A percentile compares a stretch with the other conserved stretches of the same genome.
phyloP scores from a whole-genome alignment of 2,797 vertebrate species.

The Eulemur rubriventer region DNA sequence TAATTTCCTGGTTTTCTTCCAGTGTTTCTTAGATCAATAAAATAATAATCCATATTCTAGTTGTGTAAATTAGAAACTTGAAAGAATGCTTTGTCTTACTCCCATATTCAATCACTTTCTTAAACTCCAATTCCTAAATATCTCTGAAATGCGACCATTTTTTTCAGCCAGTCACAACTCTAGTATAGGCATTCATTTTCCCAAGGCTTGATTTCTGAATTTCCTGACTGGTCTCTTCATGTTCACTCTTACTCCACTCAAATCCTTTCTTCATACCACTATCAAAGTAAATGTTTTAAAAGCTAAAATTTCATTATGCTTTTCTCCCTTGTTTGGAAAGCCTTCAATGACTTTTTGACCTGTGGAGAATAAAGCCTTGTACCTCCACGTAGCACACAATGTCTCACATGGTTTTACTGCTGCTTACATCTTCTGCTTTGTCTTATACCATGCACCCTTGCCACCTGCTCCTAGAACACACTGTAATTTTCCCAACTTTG shows the following conservation, averaged over 20 bases:
- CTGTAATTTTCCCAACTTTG: neutral
- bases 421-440: neutral
- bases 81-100: neutral
- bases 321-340: neutral
- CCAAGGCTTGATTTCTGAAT: neutral
- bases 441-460: neutral
- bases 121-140: neutral
- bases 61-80: neutral
- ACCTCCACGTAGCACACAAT: neutral
- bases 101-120: neutral
- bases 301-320: neutral
- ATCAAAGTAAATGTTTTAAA: neutral
- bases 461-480: neutral
- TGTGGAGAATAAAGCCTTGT: neutral
- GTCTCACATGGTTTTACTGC: neutral
- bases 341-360: neutral
- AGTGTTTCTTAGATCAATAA: neutral
- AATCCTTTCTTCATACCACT: neutral
- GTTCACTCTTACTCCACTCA: neutral
- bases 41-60: neutral
- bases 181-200: neutral
- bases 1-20: neutral
- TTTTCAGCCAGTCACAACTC: neutral
- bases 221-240: neutral
- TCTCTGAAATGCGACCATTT: neutral